A percentile compares a stretch with the other conserved stretches of the same genome.
phyloP scores from a whole-genome alignment of 1,140 invertebrate species.

The Zaprionus vittiger region DNA sequence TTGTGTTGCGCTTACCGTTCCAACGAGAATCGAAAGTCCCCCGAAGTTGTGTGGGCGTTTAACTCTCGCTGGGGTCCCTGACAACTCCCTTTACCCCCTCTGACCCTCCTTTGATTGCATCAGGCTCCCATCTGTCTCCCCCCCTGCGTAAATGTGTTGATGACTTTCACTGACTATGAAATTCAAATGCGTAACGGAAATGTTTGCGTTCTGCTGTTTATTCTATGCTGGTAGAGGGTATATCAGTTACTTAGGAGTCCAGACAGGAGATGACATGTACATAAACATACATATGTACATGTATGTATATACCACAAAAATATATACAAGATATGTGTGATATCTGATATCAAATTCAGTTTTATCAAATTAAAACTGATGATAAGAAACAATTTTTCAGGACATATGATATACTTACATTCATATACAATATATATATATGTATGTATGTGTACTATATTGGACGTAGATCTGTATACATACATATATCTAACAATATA shows the following conservation, averaged over 20 bases:
- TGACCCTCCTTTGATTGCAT: neutral
- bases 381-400: too few species aligned
- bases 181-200: constrained; percentile 83
- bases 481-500: too few species aligned
- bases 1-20: constrained; percentile 56
- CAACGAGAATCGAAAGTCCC: neutral
- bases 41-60: constrained; percentile 42
- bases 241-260: neutral
- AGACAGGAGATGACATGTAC: neutral
- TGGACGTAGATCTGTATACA: too few species aligned
- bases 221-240: neutral
- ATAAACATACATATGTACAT: neutral
- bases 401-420: too few species aligned
- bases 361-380: too few species aligned
- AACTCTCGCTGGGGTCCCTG: constrained; percentile 48
- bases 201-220: constrained; percentile 58
- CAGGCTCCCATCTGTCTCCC: neutral
- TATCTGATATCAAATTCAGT: neutral
- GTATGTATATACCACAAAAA: neutral
- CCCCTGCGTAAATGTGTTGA: constrained; percentile 68
- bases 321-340: neutral
- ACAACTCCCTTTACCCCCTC: neutral
- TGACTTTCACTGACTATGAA: constrained; percentile 82
- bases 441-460: too few species aligned
- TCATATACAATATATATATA: too few species aligned